These are phyloP conservation scores for Oscheius onirici DNA, from an alignment of 2,888 invertebrate species.

Conservation along the genomic window DNA sequence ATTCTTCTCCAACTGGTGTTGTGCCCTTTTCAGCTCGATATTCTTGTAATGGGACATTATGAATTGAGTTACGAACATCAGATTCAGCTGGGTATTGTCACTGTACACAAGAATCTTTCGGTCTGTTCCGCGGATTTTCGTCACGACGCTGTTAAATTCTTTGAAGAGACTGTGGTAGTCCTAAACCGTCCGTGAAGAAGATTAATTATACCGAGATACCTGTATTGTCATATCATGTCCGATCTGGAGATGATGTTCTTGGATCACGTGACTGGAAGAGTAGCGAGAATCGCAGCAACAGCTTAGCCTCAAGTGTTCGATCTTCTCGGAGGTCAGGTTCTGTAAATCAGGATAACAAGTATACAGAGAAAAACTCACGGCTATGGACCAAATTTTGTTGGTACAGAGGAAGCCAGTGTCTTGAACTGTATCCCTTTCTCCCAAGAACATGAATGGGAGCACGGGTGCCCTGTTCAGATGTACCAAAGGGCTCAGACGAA, in stretches of 20 bases:
- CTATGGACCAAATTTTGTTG: background rate
- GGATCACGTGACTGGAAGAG: background rate
- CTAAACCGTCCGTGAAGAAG: background rate
- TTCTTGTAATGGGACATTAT: constrained; percentile 20
- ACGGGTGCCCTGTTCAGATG: constrained; percentile 4
- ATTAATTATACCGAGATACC: background rate
- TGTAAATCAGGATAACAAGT: background rate
- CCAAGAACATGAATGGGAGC: constrained; percentile 9
- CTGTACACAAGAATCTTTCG: background rate
- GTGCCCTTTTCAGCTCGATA: background rate
- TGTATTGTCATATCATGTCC: background rate
- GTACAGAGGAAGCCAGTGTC: background rate
- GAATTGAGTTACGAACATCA: constrained; percentile 13
- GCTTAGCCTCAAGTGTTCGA: background rate
- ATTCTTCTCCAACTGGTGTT: constrained; percentile 4
- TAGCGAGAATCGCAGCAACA: background rate
- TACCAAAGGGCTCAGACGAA: background rate
- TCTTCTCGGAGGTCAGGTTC: background rate
- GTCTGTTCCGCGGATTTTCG: background rate
- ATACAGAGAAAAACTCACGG: background rate
- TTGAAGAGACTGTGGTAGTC: background rate
- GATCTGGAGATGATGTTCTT: background rate
- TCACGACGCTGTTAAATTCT: background rate
- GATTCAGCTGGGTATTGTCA: background rate
- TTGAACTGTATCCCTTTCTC: background rate